These are phyloP conservation scores for Pseudochirops corinnae DNA, from an alignment of 2,797 vertebrate species.

Conservation along the genomic window DNA sequence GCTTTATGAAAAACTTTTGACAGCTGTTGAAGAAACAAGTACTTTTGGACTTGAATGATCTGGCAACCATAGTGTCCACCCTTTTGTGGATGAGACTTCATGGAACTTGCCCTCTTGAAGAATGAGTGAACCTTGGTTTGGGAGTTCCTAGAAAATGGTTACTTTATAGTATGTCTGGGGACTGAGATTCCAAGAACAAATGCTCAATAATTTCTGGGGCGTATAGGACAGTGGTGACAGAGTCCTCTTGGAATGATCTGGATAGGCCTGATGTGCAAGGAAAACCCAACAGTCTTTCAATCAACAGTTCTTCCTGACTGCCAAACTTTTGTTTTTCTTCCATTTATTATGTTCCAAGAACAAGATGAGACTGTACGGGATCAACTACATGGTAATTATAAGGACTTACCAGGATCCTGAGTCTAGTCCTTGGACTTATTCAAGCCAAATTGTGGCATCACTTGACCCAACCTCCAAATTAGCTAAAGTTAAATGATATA, in stretches of 20 bases:
- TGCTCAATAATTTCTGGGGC: constrained; percentile 51
- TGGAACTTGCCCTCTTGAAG: constrained; percentile 75
- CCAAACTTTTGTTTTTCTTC: constrained; percentile 65
- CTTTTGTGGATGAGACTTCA: constrained; percentile 61
- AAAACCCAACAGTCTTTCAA: constrained; percentile 77
- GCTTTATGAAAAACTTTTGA: constrained; percentile 97
- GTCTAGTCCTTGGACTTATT: constrained; percentile 67
- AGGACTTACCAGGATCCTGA: constrained; percentile 64
- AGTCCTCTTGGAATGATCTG: constrained; percentile 74
- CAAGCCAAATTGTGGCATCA: constrained; percentile 74
- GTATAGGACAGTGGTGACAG: constrained; percentile 64
- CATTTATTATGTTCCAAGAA: constrained; percentile 70
- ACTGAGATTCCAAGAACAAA: constrained; percentile 65
- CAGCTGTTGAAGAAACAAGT: constrained; percentile 98
- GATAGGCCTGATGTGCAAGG: constrained; percentile 75
- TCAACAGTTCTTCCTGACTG: constrained; percentile 68
- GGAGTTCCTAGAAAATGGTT: constrained; percentile 69
- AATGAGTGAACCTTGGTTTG: constrained; percentile 55
- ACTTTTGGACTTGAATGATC: constrained; percentile 96
- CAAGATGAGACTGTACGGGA: constrained; percentile 62
- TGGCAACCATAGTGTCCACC: constrained; percentile 74
- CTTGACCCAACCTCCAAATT: constrained; percentile 79
- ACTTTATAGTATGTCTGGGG: constrained; percentile 67
- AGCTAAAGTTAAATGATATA: constrained; percentile 60
- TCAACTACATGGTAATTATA: constrained; percentile 69